A percentile compares a stretch with the other conserved stretches of the same genome.
phyloP scores from a whole-genome alignment of 2,797 vertebrate genomes.

The Manis javanica region DNA sequence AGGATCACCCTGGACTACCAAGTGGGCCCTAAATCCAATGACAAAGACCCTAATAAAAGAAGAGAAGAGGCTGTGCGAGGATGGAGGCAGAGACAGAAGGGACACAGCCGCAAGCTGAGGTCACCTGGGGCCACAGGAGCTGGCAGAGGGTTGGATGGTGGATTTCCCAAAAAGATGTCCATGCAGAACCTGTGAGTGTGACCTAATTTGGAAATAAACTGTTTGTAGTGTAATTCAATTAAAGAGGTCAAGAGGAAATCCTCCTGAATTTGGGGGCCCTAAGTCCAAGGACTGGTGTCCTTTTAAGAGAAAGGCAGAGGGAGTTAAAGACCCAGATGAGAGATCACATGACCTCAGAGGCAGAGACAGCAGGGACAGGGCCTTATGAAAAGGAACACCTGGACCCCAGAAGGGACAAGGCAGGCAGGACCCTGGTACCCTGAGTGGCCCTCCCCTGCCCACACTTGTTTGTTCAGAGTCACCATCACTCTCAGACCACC shows the following conservation, averaged over 20 bases:
- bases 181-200: neutral
- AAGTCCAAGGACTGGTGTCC: neutral
- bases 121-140: neutral
- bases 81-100: neutral
- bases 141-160: neutral
- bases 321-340: neutral
- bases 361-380: too few relatives aligned
- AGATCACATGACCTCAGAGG: fast-evolving
- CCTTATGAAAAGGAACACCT: too few relatives aligned
- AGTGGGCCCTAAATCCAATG: neutral
- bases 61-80: neutral
- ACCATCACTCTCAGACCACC: neutral
- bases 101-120: fast-evolving
- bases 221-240: neutral
- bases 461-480: neutral
- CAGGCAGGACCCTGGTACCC: too few relatives aligned
- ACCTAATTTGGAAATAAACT: too few relatives aligned
- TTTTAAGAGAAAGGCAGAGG: neutral
- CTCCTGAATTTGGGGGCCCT: neutral
- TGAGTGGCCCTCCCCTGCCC: too few relatives aligned
- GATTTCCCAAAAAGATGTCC: neutral
- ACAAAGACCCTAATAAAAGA: neutral
- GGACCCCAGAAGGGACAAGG: neutral
- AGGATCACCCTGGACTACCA: neutral
- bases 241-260: neutral